A percentile compares a stretch with the other conserved stretches of the same genome.
Evolutionary conservation across 2,888 invertebrate species (phyloP).

Genomic region (Sabatieria punctata): DNA sequence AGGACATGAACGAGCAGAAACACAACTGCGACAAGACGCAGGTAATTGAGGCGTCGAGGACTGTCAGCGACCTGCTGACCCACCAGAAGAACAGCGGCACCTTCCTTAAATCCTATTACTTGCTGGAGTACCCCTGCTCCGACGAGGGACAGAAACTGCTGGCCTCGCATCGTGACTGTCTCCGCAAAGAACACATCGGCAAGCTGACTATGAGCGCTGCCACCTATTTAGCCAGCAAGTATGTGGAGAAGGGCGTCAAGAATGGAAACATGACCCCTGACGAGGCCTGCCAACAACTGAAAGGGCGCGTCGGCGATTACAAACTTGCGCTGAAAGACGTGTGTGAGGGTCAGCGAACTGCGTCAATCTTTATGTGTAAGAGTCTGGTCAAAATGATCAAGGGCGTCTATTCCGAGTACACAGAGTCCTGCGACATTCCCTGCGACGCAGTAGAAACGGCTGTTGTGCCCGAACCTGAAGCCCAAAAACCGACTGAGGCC

Average conservation of each 20-base stretch:
- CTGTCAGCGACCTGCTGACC: conserved; percentile 1
- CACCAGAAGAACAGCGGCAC: not conserved
- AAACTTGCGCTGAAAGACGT: not conserved
- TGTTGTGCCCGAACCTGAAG: too few species aligned
- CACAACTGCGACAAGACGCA: not conserved
- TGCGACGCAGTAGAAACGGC: too few species aligned
- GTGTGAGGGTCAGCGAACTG: not conserved
- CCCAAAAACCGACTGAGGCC: too few species aligned
- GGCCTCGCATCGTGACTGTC: not conserved
- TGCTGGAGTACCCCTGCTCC: not conserved
- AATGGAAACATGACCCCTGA: too few species aligned
- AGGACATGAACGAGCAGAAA: too few species aligned
- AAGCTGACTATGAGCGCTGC: not conserved
- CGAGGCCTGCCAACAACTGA: not conserved
- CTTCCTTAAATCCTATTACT: conserved; percentile 5
- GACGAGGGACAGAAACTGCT: not conserved
- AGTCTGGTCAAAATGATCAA: not conserved
- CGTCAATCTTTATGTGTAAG: not conserved
- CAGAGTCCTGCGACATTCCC: too few species aligned
- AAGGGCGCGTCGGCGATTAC: not conserved
- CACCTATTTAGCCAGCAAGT: not conserved
- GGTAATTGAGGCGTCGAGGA: not conserved
- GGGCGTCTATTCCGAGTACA: not conserved
- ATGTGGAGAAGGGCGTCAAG: not conserved
- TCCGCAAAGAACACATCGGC: not conserved